phyloP scores from a whole-genome alignment of 2,888 invertebrate genomes.

The Icerya purchasi region DNA sequence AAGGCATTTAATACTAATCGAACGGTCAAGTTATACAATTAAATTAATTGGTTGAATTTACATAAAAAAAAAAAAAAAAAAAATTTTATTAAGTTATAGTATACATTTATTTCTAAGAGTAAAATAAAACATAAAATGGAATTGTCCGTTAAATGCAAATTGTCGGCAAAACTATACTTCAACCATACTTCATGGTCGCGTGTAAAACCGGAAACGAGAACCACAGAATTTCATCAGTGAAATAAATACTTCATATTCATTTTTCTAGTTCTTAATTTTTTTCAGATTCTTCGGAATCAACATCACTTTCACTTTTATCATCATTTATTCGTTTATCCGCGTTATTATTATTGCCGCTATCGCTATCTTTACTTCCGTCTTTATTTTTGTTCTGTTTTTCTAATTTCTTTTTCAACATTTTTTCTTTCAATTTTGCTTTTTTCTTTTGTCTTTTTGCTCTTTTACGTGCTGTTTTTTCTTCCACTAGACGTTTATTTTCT shows the following conservation, averaged over 20 bases:
- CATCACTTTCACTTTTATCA: neutral
- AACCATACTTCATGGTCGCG: too few species aligned
- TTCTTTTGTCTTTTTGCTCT: conserved; percentile 67
- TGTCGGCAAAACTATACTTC: too few species aligned
- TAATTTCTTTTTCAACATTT: conserved; percentile 17
- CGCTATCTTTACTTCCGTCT: conserved; percentile 6
- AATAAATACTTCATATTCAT: neutral
- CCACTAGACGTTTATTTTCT: conserved; percentile 45
- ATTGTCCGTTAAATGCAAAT: too few species aligned
- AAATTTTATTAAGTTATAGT: neutral
- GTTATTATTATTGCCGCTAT: neutral
- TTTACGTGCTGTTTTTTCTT: conserved; percentile 73
- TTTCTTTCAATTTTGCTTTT: conserved; percentile 34
- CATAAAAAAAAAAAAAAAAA: neutral
- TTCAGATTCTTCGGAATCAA: neutral
- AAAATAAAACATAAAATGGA: too few species aligned
- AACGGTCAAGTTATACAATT: too few species aligned
- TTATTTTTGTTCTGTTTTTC: conserved; percentile 7
- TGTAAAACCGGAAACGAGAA: too few species aligned
- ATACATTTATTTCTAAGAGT: neutral
- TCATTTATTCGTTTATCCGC: neutral
- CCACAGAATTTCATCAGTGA: too few species aligned
- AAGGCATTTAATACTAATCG: too few species aligned
- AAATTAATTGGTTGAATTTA: neutral
- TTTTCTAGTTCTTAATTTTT: neutral